phyloP scores from a whole-genome alignment of 2,888 invertebrate species.

The Malthinus seriepunctatus region DNA sequence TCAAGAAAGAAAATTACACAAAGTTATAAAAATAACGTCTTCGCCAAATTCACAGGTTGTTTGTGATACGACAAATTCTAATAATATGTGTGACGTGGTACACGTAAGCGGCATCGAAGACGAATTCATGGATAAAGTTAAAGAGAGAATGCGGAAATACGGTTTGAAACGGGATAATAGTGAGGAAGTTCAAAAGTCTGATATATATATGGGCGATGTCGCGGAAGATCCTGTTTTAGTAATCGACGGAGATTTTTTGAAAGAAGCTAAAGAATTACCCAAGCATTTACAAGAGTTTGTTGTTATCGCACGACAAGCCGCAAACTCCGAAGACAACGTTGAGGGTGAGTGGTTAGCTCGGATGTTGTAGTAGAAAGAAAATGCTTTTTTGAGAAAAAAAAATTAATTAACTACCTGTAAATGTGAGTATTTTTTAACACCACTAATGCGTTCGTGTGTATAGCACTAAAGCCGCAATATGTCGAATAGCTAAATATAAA shows the following conservation, averaged over 20 bases:
- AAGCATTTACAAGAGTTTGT: slow-evolving; percentile 81
- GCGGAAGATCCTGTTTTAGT: slow-evolving; percentile 56
- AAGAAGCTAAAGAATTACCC: slow-evolving; percentile 68
- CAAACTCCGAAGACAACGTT: slow-evolving; percentile 49
- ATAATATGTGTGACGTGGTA: slow-evolving; percentile 39
- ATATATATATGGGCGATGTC: slow-evolving; percentile 36
- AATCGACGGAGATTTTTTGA: slow-evolving; percentile 67
- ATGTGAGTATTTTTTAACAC: slow-evolving; percentile 56
- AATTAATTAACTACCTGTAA: neutral
- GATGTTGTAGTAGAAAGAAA: too few species aligned
- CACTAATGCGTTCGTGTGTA: slow-evolving; percentile 54
- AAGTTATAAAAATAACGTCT: slow-evolving; percentile 78
- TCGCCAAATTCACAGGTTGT: slow-evolving; percentile 52
- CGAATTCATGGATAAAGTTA: slow-evolving; percentile 78
- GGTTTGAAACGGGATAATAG: slow-evolving; percentile 69
- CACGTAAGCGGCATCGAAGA: slow-evolving; percentile 65
- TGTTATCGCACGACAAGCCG: slow-evolving; percentile 58
- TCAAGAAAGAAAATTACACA: slow-evolving; percentile 76
- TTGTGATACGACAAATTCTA: slow-evolving; percentile 38
- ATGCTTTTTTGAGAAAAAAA: neutral
- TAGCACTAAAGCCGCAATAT: slow-evolving; percentile 56
- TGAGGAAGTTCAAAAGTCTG: slow-evolving; percentile 55
- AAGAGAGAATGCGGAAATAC: slow-evolving; percentile 70
- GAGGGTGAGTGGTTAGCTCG: slow-evolving; percentile 56
- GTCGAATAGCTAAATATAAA: slow-evolving; percentile 26